These are phyloP conservation scores for Dendroctonus ponderosae DNA, from an alignment of 1,140 invertebrate species.

Conservation along the genomic window DNA sequence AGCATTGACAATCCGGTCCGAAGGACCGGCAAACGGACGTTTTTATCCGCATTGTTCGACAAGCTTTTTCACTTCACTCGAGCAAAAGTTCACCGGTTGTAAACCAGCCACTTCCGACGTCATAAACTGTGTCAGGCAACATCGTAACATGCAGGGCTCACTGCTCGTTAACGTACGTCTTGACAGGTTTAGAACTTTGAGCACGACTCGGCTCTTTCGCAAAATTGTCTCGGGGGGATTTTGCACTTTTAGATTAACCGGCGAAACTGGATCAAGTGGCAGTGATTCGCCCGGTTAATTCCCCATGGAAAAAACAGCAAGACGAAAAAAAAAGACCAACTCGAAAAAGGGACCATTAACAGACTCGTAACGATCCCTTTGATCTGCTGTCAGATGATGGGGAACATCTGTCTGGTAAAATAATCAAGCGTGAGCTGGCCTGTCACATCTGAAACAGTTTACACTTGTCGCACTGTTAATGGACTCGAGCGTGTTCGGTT, in stretches of 20 bases:
- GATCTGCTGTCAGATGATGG: constrained; percentile 5
- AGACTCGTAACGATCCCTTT: constrained; percentile 5
- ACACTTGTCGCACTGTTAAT: constrained; percentile 23
- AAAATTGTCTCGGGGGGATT: too few species aligned
- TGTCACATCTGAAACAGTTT: constrained; percentile 23
- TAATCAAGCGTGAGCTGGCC: constrained; percentile 5
- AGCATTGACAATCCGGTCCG: not conserved
- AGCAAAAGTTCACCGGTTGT: constrained; percentile 1
- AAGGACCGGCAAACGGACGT: not conserved
- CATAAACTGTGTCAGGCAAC: constrained; percentile 17
- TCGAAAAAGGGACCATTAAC: not conserved
- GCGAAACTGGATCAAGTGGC: not conserved
- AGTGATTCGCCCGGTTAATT: too few species aligned
- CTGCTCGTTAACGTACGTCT: constrained; percentile 8
- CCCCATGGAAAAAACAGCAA: too few species aligned
- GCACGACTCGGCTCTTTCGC: not conserved
- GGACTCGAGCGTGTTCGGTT: constrained; percentile 1
- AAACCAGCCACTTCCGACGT: constrained; percentile 12
- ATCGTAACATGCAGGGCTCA: constrained; percentile 12
- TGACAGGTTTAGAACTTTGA: constrained; percentile 7
- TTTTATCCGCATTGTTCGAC: constrained; percentile 13
- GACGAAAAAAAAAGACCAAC: too few species aligned
- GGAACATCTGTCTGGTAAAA: constrained; percentile 20
- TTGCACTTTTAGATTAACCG: too few species aligned
- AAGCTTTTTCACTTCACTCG: constrained; percentile 12